Base-by-base conservation (phyloP, 1,140 invertebrate genomes). In the Steinernema khuongi region DNA sequence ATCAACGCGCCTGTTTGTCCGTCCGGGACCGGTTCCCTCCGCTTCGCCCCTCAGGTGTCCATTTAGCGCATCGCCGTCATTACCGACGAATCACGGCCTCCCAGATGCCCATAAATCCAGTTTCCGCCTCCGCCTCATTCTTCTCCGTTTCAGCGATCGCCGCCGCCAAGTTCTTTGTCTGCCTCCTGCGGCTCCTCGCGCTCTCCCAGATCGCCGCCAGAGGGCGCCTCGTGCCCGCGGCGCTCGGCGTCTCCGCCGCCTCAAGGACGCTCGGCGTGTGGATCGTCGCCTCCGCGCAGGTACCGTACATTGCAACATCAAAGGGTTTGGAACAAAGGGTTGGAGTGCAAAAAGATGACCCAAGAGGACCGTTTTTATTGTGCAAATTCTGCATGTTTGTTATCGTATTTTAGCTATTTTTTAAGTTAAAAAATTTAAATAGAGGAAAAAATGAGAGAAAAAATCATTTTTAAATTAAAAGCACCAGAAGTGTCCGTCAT, bases 31-130 rank as follows among this genome's bases (percentile, higher is more conserved):
- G 50, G 50, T 60, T 41, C 50, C 50, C 50, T 60, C 50, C 19
- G 14, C 26, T 26, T 11, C 11, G 11, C 22, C 50, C 50, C 50
- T 60, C 50, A 60, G 50, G 50, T 60, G 50, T 60, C 50, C 50
- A 60, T 60, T 60, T 60, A 60, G 26, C 14, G 26, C 50, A 60
- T 60, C 50, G 50, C 7, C 50, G 22, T 60, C 50, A 60, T 60
- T 60, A 60, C 50, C 50, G 50, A 60, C 50, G 50, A 60, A 60
- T 60, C 50, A 60, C 50, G 50, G 26, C 50, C 50, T n/a, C 50
- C 50, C 50, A 26, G 50, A 60, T 60, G 50, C 50, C 50, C 50
- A 60, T 60, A 60, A 60, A 60, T 60, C 50, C 50, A 60, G 50
- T 60, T 60, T 60, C 50, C 36, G 36, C 14, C 50, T 60, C 50